Base-by-base conservation (phyloP, 2,113 vertebrate genomes). In the Lophius piscatorius region DNA sequence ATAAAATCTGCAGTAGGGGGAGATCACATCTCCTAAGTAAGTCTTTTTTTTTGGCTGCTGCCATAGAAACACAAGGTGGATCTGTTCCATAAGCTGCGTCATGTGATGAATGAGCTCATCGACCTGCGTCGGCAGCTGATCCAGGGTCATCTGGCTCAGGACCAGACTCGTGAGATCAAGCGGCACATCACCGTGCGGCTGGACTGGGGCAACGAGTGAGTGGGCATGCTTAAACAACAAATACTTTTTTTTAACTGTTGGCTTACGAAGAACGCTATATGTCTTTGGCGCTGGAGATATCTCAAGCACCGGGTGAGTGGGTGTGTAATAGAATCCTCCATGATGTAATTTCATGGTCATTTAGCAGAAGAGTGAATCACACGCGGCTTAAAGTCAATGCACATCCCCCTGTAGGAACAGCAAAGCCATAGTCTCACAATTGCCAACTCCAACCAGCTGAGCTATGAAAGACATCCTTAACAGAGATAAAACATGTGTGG, bases 131-230 rank as follows among this genome's bases (percentile, higher is more conserved):
- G 96, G 77, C 96, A 98, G 87, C 92, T 98, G 78, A 94, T 97
- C 28, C 95, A 95, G 66, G 95, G 94, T 63, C 96, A 98, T 84
- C 92, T 98, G 73, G 95, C 95, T 4, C 96, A 98, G 90, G 96
- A 98, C 74, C 96, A 98, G 91, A 93, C 94, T 63, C 94, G 94
- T 5, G 96, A 98, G 86, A 94, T 98, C 88, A 98, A 98, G 87
- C 91, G 96, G 33, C 96, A 97, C 80, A 93, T 97, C 86, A 97
- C 96, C 1, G 94, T 98, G 41, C 93, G 96, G 44, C 91, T 98
- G 65, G 96, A 98, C 91, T 98, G 96, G 96, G 96, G 96, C 77
- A 98, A 98, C 70, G 95, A 98, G 96, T 98, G 91, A 97, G 31
- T 20, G 24, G 23, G 12, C 18, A 18, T 38, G 24, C 56, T 26